These are phyloP conservation scores for Hypothenemus hampei DNA, from an alignment of 1,140 invertebrate genomes.

Conservation along the genomic window DNA sequence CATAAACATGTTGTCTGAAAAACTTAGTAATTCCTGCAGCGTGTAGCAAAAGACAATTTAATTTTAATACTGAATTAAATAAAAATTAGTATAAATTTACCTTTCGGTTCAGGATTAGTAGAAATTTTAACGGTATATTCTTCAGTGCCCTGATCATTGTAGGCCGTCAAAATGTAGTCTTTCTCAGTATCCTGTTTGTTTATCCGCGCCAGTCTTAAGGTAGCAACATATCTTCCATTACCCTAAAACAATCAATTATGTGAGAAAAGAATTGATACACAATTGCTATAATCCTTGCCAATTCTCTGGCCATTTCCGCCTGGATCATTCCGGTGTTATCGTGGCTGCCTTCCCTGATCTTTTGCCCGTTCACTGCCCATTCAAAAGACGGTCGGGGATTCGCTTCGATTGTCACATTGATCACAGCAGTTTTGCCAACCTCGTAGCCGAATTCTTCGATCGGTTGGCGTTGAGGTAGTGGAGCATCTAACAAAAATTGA, in stretches of 20 bases:
- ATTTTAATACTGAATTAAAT: slow-evolving; percentile 6
- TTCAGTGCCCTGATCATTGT: slow-evolving; percentile 59
- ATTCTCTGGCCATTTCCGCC: slow-evolving; percentile 39
- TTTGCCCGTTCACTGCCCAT: slow-evolving; percentile 59
- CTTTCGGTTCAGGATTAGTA: slow-evolving; percentile 63
- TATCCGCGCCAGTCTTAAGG: slow-evolving; percentile 58
- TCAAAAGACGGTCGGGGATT: slow-evolving; percentile 61
- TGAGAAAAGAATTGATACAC: neutral
- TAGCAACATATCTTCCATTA: slow-evolving; percentile 60
- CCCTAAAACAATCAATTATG: slow-evolving; percentile 45
- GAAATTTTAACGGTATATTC: slow-evolving; percentile 63
- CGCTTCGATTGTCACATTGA: slow-evolving; percentile 63
- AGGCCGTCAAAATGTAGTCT: slow-evolving; percentile 59
- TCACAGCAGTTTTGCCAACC: slow-evolving; percentile 59
- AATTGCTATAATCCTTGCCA: no score
- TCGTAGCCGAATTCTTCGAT: slow-evolving; percentile 66
- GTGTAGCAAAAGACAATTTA: slow-evolving; percentile 4
- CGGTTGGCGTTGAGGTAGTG: slow-evolving; percentile 49
- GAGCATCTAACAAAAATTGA: slow-evolving; percentile 52
- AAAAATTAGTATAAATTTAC: slow-evolving; percentile 44
- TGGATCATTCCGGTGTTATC: slow-evolving; percentile 49
- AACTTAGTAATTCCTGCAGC: slow-evolving; percentile 27
- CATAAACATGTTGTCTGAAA: slow-evolving; percentile 24
- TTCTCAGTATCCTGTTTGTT: slow-evolving; percentile 71
- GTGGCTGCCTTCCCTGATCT: slow-evolving; percentile 52